Base-by-base conservation (phyloP, 2,113 vertebrate species). In the Platysteira castanea region DNA sequence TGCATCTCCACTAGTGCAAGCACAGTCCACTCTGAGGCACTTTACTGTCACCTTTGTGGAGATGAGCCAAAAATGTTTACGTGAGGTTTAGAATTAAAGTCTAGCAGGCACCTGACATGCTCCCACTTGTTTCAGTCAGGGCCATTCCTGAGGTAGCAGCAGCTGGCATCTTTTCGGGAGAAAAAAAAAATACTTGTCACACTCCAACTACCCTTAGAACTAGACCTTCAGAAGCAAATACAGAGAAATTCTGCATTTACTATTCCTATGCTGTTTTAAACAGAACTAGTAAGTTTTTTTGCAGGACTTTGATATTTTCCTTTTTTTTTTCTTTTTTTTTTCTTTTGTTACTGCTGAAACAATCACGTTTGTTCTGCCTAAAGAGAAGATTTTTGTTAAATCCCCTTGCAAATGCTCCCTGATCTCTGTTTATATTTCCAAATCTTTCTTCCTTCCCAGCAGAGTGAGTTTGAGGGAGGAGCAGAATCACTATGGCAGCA, bases 401-500 rank as follows among this genome's bases (percentile, higher is more conserved):
- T 47, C 67, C 54, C 7, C 26, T 89, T 93, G 67, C 52, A 69
- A 91, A 75, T 60, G 24, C 61, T 85, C 47, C 61, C 76, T 74
- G n/a, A 53, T 81, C 78, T 90, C 46, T 74, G 26, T 82, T 94
- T 88, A 53, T 79, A 60, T 87, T 93, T 96, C 87, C 8, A 9
- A 95, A 89, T 68, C 54, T 89, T 95, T 74, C 57, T 74, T 96
- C 50, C 39, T 90, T 94, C 22, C 15, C 46, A 80, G 74, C 22
- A 6, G 6, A 80, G 37, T 77, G 39, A 13, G 4, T 90, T 83
- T 69, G 69, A 92, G 41, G 89, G 74, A 93, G 81, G 80, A 92
- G 80, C 52, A 85, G 75, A 92, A 89, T 94, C 89, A 31, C 87
- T 93, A 65, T 83, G 77, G 92, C 76, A 95, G 95, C 76, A 63